Percentiles rank a stretch among this genome's conserved stretches.
These are phyloP conservation scores for Elaphurus davidianus DNA, from an alignment of 2,113 vertebrate genomes.

Conservation along the genomic window DNA sequence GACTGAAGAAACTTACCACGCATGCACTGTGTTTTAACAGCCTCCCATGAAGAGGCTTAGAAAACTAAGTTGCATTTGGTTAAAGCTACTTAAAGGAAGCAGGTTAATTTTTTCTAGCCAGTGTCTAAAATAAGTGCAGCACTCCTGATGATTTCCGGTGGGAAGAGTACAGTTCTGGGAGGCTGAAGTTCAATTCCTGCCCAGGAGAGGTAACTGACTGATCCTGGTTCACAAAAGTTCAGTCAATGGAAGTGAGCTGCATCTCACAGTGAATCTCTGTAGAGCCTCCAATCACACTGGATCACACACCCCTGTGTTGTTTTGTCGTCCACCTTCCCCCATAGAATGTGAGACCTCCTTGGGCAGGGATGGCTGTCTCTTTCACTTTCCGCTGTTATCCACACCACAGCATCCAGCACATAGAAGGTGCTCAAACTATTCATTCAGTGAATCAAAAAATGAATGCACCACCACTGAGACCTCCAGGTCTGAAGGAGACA, in stretches of 20 bases:
- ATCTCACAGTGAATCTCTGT: rapidly evolving
- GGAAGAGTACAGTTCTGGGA: not conserved
- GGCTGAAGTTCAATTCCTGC: not conserved
- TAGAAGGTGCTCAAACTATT: too few relatives aligned
- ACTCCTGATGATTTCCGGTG: too few relatives aligned
- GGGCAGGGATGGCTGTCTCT: too few relatives aligned
- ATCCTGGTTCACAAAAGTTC: rapidly evolving
- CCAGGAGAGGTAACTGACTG: rapidly evolving
- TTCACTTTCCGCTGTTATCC: too few relatives aligned
- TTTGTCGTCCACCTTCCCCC: rapidly evolving
- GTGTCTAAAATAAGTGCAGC: not conserved
- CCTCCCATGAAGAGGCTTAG: not conserved
- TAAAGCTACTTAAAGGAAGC: not conserved
- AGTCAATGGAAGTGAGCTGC: rapidly evolving
- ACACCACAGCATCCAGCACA: rapidly evolving
- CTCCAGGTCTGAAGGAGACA: not conserved
- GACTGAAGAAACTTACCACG: not conserved
- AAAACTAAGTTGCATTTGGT: not conserved
- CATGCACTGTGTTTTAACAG: not conserved
- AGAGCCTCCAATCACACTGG: rapidly evolving
- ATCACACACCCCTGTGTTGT: rapidly evolving
- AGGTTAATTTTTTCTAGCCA: not conserved
- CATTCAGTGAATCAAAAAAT: not conserved
- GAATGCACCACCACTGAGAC: not conserved
- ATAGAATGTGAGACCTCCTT: rapidly evolving